A percentile compares a stretch with the other conserved stretches of the same genome.
Evolutionary conservation across 2,797 vertebrate species (phyloP).

Genomic region (Erpetoichthys calabaricus): DNA sequence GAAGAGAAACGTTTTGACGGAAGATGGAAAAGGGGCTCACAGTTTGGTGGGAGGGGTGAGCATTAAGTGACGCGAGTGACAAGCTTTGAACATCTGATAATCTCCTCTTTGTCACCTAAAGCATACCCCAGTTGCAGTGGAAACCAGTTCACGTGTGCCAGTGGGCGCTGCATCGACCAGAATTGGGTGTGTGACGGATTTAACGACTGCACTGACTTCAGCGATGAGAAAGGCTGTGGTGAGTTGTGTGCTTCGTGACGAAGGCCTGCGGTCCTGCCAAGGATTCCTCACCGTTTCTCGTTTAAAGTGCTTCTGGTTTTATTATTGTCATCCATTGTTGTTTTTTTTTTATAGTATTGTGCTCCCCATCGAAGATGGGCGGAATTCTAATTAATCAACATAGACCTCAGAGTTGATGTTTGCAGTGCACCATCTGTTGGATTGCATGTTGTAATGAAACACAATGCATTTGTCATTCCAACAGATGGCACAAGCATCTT

Average conservation of each 20-base stretch:
- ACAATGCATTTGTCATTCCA: too few relatives aligned
- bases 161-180: constrained; percentile 48
- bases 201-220: constrained; percentile 53
- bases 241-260: constrained; percentile 19
- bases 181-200: constrained; percentile 45
- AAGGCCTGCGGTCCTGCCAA: background rate
- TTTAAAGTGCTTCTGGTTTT: background rate
- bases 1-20: background rate
- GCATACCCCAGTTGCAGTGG: constrained; percentile 43
- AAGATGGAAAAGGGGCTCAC: too few relatives aligned
- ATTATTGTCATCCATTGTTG: too few relatives aligned
- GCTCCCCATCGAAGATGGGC: too few relatives aligned
- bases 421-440: too few relatives aligned
- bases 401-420: too few relatives aligned
- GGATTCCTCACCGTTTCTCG: background rate
- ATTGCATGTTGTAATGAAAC: too few relatives aligned
- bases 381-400: background rate
- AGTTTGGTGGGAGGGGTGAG: too few relatives aligned
- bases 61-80: too few relatives aligned
- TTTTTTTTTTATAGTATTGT: too few relatives aligned
- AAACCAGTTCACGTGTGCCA: constrained; percentile 42
- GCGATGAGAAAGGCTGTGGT: constrained; percentile 52
- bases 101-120: constrained; percentile 11
- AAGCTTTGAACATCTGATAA: too few relatives aligned
- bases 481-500: too few relatives aligned